phyloP scores from a whole-genome alignment of 2,113 vertebrate genomes.

The Tricholaema leucomelas region DNA sequence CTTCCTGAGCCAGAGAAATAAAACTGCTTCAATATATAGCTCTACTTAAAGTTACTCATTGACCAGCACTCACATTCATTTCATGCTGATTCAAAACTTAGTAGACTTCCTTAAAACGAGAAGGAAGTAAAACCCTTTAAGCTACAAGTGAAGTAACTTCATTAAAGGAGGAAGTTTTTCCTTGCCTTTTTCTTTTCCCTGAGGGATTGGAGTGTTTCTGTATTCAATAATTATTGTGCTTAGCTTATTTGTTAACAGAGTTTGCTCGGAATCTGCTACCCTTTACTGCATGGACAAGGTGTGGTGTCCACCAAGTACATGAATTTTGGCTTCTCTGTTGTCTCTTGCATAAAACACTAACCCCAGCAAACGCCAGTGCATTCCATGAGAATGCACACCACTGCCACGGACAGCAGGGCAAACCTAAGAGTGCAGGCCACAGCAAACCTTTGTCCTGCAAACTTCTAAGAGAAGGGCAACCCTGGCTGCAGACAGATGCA shows the following conservation, averaged over 20 bases:
- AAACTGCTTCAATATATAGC: conserved; percentile 17
- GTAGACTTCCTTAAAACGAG: background rate
- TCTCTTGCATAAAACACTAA: background rate
- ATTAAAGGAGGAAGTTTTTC: background rate
- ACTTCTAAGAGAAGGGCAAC: background rate
- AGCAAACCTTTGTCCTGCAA: background rate
- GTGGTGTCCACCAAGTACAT: rapidly evolving
- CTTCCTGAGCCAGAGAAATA: conserved; percentile 3
- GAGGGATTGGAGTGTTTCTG: background rate
- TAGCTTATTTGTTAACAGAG: background rate
- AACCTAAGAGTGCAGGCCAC: background rate
- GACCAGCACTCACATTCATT: background rate
- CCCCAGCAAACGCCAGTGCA: background rate
- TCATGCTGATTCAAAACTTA: background rate
- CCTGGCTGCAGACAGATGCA: no score
- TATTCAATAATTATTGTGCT: background rate
- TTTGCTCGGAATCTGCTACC: background rate
- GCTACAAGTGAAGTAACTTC: background rate
- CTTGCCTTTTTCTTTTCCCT: background rate
- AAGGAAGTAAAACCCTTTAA: background rate
- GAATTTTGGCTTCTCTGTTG: background rate
- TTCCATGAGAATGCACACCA: rapidly evolving
- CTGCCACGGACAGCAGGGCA: background rate
- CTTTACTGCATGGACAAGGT: background rate
- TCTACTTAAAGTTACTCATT: conserved; percentile 42